A percentile compares a stretch with the other conserved stretches of the same genome.
Conservation (phyloP, 2,888 invertebrate species). For the Cheiracanthium punctorium region DNA sequence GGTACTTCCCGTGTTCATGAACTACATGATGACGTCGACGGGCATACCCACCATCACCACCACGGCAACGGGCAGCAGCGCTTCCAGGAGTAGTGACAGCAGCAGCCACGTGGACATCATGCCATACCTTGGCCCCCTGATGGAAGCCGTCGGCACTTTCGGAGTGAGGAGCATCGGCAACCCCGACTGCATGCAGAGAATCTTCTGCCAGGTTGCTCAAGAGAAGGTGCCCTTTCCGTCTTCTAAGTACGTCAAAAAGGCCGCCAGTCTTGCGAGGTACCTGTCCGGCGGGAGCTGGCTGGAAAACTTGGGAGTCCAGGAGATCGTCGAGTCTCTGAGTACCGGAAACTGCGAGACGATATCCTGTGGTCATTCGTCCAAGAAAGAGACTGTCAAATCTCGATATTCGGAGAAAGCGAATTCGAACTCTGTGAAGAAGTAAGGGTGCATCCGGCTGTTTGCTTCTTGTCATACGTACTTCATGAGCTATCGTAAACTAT, state of each 20-base stretch:
- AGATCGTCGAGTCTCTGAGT: constrained; percentile 41
- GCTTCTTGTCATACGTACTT: too few relatives aligned
- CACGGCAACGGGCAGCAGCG: constrained; percentile 25
- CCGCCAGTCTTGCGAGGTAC: constrained; percentile 21
- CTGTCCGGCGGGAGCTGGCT: constrained; percentile 36
- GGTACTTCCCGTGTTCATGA: constrained; percentile 50
- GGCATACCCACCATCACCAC: constrained; percentile 45
- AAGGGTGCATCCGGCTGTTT: too few relatives aligned
- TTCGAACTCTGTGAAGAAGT: not conserved
- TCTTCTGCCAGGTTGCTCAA: constrained; percentile 54
- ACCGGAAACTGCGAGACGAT: constrained; percentile 49
- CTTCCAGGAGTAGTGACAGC: not conserved
- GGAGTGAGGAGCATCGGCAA: constrained; percentile 43
- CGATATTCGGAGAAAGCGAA: constrained; percentile 13
- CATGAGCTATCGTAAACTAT: too few relatives aligned
- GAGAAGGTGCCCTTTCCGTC: constrained; percentile 24
- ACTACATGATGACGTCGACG: constrained; percentile 28
- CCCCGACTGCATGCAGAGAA: constrained; percentile 61
- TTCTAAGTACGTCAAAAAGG: constrained; percentile 29
- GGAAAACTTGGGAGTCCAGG: constrained; percentile 53
- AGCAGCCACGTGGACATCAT: constrained; percentile 15
- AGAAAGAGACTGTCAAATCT: constrained; percentile 6
- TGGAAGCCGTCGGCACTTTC: constrained; percentile 57
- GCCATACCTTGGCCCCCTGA: constrained; percentile 41
- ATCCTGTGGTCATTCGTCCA: constrained; percentile 15